phyloP scores from a whole-genome alignment of 2,888 invertebrate genomes.

The Amitus sp. region DNA sequence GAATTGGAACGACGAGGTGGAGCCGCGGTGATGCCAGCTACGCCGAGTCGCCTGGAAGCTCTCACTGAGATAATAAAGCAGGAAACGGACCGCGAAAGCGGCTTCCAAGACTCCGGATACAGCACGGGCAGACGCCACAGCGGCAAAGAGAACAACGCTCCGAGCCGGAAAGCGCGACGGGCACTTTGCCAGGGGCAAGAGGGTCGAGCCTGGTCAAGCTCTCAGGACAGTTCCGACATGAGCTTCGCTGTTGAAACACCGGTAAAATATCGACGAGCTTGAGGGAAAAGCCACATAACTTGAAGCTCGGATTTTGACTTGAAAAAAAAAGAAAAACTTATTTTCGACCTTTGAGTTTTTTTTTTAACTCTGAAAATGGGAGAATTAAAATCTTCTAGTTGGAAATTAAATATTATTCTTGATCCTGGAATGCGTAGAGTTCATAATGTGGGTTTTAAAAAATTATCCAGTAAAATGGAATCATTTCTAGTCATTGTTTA shows the following conservation, averaged over 20 bases:
- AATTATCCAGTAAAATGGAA: too few species aligned
- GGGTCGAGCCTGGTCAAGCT: slow-evolving; percentile 70
- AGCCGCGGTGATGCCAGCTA: slow-evolving; percentile 73
- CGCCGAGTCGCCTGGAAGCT: slow-evolving; percentile 82
- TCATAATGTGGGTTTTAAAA: too few species aligned
- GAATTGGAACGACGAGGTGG: slow-evolving; percentile 85
- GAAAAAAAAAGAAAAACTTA: too few species aligned
- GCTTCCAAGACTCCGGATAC: slow-evolving; percentile 71
- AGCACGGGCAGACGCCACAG: slow-evolving; percentile 68
- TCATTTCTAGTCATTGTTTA: too few species aligned
- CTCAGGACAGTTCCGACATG: slow-evolving; percentile 71
- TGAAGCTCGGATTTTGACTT: too few species aligned
- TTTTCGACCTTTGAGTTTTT: too few species aligned
- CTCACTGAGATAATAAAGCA: slow-evolving; percentile 89
- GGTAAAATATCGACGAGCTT: slow-evolving; percentile 69
- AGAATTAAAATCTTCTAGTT: too few species aligned
- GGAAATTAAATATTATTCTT: too few species aligned
- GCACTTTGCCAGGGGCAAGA: slow-evolving; percentile 80
- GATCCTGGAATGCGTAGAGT: too few species aligned
- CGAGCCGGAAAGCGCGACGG: slow-evolving; percentile 79
- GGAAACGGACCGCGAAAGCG: slow-evolving; percentile 75
- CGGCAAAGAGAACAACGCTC: slow-evolving; percentile 77
- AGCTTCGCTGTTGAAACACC: slow-evolving; percentile 83
- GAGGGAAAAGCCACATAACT: too few species aligned
- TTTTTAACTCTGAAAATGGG: too few species aligned